Conservation (phyloP, 2,113 vertebrate genomes). For the Perccottus glenii region DNA sequence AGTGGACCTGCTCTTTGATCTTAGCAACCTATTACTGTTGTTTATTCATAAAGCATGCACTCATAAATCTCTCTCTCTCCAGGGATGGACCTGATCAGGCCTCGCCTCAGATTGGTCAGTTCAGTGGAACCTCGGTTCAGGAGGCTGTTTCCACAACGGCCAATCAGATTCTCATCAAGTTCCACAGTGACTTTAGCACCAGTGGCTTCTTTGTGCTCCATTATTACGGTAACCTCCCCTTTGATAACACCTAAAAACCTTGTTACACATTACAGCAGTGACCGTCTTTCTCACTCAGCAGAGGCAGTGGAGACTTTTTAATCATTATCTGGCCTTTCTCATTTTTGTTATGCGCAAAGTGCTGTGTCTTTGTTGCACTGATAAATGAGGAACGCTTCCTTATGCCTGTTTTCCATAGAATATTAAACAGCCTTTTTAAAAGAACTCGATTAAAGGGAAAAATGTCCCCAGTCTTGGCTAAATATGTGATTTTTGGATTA, state of each 20-base stretch:
- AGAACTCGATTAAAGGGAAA: conserved; percentile 52
- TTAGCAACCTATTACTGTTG: conserved; percentile 26
- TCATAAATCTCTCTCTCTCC: not conserved
- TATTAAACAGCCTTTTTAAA: conserved; percentile 40
- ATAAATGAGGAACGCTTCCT: conserved; percentile 51
- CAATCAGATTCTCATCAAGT: conserved; percentile 81
- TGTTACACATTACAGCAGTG: conserved; percentile 17
- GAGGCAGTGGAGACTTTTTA: conserved; percentile 9
- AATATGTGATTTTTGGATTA: conserved; percentile 63
- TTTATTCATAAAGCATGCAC: conserved; percentile 36
- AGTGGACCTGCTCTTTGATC: conserved; percentile 51
- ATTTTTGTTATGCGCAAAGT: conserved; percentile 11
- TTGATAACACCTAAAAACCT: conserved; percentile 25
- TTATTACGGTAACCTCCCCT: conserved; percentile 72
- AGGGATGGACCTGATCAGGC: conserved; percentile 81
- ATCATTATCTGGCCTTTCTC: conserved; percentile 28
- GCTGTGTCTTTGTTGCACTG: conserved; percentile 28
- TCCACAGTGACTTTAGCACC: conserved; percentile 83
- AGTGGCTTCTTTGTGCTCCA: conserved; percentile 79
- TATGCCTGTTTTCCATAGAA: conserved; percentile 27
- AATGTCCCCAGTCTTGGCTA: conserved; percentile 36
- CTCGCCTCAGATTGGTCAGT: conserved; percentile 78
- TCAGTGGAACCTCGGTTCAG: conserved; percentile 71
- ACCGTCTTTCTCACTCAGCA: conserved; percentile 14
- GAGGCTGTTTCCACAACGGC: conserved; percentile 76